Evolutionary conservation across 2,888 invertebrate species (phyloP).

Genomic region (Ethmia dodecea): DNA sequence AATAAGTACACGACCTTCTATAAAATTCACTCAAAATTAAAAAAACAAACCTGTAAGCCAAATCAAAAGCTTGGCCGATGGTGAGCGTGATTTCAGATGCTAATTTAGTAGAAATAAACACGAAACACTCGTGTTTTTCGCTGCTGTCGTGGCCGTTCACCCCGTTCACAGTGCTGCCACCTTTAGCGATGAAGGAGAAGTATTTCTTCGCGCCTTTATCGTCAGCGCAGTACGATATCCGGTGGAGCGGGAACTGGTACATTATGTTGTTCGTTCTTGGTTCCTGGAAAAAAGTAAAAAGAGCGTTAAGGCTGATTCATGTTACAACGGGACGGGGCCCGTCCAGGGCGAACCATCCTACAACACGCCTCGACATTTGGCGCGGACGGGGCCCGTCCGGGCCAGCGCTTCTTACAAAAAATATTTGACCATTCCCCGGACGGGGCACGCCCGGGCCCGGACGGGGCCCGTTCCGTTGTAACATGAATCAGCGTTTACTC

Average conservation of each 20-base stretch:
- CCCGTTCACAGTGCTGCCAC: conserved; percentile 52
- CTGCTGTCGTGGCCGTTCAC: conserved; percentile 67
- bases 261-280: conserved; percentile 87
- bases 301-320: too few relatives aligned
- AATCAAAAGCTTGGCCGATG: conserved; percentile 98
- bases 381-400: too few relatives aligned
- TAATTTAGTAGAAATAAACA: conserved; percentile 97
- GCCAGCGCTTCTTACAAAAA: too few relatives aligned
- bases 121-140: conserved; percentile 96
- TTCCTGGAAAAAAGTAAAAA: conserved; percentile 70
- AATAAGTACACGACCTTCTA: too few relatives aligned
- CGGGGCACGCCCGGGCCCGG: too few relatives aligned
- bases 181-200: conserved; percentile 95
- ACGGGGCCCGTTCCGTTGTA: too few relatives aligned
- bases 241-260: conserved; percentile 96
- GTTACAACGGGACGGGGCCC: too few relatives aligned
- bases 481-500: too few relatives aligned
- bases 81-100: conserved; percentile 98
- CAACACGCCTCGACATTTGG: too few relatives aligned
- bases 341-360: too few relatives aligned
- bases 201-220: conserved; percentile 98
- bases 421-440: too few relatives aligned
- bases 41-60: conserved; percentile 87
- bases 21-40: too few relatives aligned
- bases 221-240: conserved; percentile 99